Conservation (phyloP, 2,797 vertebrate species). For the Acipenser ruthenus region DNA sequence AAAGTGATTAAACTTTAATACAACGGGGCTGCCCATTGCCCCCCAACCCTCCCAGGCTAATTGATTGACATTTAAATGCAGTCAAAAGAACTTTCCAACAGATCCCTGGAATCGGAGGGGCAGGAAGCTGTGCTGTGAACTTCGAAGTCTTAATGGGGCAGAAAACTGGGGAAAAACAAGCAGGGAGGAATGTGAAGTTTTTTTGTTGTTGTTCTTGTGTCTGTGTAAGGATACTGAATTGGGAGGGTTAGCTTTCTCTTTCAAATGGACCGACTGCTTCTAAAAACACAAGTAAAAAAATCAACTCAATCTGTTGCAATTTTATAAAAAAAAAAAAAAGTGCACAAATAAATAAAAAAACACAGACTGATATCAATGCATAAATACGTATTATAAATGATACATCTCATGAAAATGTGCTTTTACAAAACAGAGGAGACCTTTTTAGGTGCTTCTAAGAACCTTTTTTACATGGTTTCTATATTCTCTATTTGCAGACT, state of each 20-base stretch:
- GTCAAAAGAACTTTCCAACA: constrained; percentile 15
- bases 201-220: not conserved
- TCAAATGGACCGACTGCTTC: not conserved
- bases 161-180: not conserved
- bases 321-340: too few relatives aligned
- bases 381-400: too few relatives aligned
- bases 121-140: not conserved
- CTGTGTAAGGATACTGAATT: not conserved
- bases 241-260: not conserved
- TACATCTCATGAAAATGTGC: too few relatives aligned
- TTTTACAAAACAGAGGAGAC: too few relatives aligned
- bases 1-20: constrained; percentile 30
- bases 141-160: not conserved
- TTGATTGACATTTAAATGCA: constrained; percentile 22
- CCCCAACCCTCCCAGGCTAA: constrained; percentile 10
- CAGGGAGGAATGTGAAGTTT: not conserved
- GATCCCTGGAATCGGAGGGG: not conserved
- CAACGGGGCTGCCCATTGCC: constrained; percentile 16
- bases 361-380: too few relatives aligned
- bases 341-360: too few relatives aligned
- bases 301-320: too few relatives aligned
- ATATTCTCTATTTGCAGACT: too few relatives aligned
- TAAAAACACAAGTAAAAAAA: too few relatives aligned
- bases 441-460: too few relatives aligned
- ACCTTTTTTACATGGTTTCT: too few relatives aligned